These are phyloP conservation scores for Sandelia bainsii DNA, from an alignment of 2,797 vertebrate species.

Conservation along the genomic window DNA sequence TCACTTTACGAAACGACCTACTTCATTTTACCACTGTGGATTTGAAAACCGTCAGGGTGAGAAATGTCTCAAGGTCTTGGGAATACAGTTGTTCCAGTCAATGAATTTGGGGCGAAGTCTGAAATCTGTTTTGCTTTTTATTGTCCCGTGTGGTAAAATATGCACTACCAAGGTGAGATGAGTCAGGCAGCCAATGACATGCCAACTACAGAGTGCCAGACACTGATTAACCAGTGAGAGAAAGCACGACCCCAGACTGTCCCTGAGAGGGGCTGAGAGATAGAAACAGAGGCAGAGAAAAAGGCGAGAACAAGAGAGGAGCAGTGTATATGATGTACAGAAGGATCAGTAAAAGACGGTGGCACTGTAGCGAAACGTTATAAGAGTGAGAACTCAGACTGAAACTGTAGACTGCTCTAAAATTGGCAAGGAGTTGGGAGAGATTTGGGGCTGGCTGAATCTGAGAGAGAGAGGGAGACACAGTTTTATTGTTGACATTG, in stretches of 20 bases:
- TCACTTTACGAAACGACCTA: conserved; percentile 83
- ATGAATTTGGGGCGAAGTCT: conserved; percentile 85
- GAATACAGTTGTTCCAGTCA: conserved; percentile 87
- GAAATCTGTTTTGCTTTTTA: conserved; percentile 87
- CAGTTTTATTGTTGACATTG: conserved; percentile 14
- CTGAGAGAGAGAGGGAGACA: conserved; percentile 12
- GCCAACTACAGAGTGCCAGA: conserved; percentile 74
- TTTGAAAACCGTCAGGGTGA: conserved; percentile 83
- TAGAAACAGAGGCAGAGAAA: conserved; percentile 42
- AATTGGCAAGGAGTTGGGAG: conserved; percentile 27
- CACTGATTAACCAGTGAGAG: conserved; percentile 78
- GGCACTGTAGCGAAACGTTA: conserved; percentile 51
- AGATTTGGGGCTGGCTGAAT: conserved; percentile 33
- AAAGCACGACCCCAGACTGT: conserved; percentile 57
- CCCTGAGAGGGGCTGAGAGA: conserved; percentile 54
- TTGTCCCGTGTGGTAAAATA: conserved; percentile 83
- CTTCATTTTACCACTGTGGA: conserved; percentile 82
- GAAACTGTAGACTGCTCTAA: conserved; percentile 58
- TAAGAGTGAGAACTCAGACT: conserved; percentile 52
- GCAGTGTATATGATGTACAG: conserved; percentile 58
- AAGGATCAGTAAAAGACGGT: conserved; percentile 42
- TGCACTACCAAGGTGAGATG: conserved; percentile 82
- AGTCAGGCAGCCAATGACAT: conserved; percentile 82
- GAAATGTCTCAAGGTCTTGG: conserved; percentile 86
- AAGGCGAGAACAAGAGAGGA: conserved; percentile 49